Conservation (phyloP, 2,888 invertebrate genomes). For the Hypolimnas misippus region DNA sequence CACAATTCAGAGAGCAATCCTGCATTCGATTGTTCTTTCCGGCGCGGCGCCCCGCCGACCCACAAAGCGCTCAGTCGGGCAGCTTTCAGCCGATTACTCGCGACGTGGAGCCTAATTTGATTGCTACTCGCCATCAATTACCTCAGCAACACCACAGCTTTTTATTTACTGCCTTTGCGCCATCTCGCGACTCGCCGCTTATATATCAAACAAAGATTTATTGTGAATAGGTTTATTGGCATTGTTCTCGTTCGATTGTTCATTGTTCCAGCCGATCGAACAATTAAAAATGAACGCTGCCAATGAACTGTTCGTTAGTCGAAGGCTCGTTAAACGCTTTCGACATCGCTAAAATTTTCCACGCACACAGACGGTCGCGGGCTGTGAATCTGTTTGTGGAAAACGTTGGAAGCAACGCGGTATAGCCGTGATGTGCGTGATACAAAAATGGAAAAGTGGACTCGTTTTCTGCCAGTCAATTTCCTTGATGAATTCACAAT, state of each 20-base stretch:
- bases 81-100: constrained; percentile 81
- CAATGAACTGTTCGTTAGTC: constrained; percentile 42
- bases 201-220: constrained; percentile 52
- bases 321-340: constrained; percentile 27
- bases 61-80: constrained; percentile 69
- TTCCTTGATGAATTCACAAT: constrained; percentile 81
- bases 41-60: constrained; percentile 47
- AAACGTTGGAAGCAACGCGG: constrained; percentile 28
- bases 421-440: constrained; percentile 24
- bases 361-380: constrained; percentile 10
- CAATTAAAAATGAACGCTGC: constrained; percentile 52
- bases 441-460: constrained; percentile 50
- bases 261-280: constrained; percentile 53
- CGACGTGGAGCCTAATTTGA: constrained; percentile 80
- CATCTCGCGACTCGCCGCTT: constrained; percentile 42
- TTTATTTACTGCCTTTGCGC: constrained; percentile 69
- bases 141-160: constrained; percentile 68
- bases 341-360: constrained; percentile 23
- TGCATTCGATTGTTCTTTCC: constrained; percentile 4
- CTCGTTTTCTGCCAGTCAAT: constrained; percentile 74
- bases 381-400: constrained; percentile 26
- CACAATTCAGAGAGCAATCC: background rate
- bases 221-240: constrained; percentile 58
- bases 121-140: constrained; percentile 79
- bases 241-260: constrained; percentile 58